phyloP scores from a whole-genome alignment of 2,888 invertebrate species.

The Leucozona laternaria region DNA sequence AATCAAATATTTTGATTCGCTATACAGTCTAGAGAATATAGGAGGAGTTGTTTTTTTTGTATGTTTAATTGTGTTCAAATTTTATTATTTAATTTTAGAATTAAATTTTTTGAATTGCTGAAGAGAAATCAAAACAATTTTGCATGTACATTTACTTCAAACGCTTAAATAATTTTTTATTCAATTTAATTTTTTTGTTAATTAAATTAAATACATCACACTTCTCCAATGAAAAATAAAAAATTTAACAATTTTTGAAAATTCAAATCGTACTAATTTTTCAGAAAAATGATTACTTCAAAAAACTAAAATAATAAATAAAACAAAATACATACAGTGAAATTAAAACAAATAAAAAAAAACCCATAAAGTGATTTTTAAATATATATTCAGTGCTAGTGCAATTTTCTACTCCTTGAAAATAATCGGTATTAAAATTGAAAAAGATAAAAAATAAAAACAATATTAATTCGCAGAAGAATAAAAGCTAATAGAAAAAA shows the following conservation, averaged over 20 bases:
- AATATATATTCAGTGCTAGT: slow-evolving; percentile 56
- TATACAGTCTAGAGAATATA: no score
- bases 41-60: no score
- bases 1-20: no score
- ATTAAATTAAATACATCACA: background rate
- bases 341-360: slow-evolving; percentile 49
- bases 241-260: background rate
- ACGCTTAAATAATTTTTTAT: no score
- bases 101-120: no score
- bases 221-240: background rate
- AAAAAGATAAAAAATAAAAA: background rate
- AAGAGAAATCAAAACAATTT: no score
- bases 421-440: slow-evolving; percentile 1
- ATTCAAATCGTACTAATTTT: background rate
- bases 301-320: background rate
- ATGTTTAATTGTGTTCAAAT: background rate
- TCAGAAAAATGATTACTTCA: background rate
- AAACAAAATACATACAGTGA: slow-evolving; percentile 30
- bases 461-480: background rate
- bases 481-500: background rate
- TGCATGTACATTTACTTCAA: no score
- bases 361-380: slow-evolving; percentile 56
- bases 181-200: no score
- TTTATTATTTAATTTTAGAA: background rate
- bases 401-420: slow-evolving; percentile 4